A percentile compares a stretch with the other conserved stretches of the same genome.
Conservation (phyloP, 2,113 vertebrate species). For the Tympanuchus pallidicinctus region DNA sequence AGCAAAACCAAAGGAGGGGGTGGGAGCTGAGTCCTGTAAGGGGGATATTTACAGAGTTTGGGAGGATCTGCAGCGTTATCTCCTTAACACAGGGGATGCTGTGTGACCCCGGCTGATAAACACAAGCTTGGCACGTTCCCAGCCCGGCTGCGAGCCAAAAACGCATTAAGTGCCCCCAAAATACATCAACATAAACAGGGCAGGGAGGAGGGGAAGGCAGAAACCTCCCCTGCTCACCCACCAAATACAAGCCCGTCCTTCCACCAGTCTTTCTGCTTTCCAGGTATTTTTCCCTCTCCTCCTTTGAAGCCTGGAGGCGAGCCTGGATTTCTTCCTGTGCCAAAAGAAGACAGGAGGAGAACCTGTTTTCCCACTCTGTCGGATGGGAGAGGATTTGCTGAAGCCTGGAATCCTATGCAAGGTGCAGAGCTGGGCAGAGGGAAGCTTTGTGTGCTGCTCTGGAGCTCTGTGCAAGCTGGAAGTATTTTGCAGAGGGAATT, state of each 20-base stretch:
- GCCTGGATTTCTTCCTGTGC: slow-evolving; percentile 66
- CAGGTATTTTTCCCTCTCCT: slow-evolving; percentile 68
- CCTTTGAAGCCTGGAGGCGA: slow-evolving; percentile 30
- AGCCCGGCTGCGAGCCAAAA: fast-evolving
- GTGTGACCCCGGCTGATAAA: not conserved
- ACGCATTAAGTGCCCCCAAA: not conserved
- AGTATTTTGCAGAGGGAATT: no score
- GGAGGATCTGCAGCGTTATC: not conserved
- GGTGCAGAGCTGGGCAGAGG: not conserved
- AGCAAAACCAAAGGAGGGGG: not conserved
- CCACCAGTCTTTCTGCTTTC: slow-evolving; percentile 21
- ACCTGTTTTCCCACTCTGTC: fast-evolving
- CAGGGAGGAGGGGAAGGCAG: not conserved
- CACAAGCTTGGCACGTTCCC: not conserved
- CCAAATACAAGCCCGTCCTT: not conserved
- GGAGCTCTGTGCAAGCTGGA: not conserved
- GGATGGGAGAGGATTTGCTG: not conserved
- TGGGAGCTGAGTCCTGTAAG: no score
- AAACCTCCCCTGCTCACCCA: not conserved
- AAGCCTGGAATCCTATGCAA: fast-evolving
- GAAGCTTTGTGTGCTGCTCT: fast-evolving
- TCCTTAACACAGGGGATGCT: fast-evolving
- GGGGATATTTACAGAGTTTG: no score
- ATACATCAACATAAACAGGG: not conserved
- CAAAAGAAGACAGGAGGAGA: not conserved